Base-by-base conservation (phyloP, 1,140 invertebrate species). In the Bradynema listronoti region DNA sequence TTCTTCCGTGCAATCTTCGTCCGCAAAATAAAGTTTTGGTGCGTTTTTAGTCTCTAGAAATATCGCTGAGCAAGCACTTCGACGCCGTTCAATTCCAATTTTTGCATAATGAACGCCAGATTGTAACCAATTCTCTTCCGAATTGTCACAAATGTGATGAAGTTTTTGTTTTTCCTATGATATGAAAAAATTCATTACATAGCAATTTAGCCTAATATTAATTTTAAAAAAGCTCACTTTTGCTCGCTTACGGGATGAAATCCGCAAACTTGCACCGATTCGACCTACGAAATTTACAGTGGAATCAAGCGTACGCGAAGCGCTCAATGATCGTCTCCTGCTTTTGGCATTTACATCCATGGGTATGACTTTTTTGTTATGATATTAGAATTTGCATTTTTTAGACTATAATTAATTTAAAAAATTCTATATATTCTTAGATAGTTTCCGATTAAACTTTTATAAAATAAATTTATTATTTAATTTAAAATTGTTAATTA, bases 211-310 rank as follows among this genome's bases (percentile, higher is more conserved):
- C n/a, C n/a, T n/a, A n/a, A 11, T 22, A 49, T 49, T 25, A 49
- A 53, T 53, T 53, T 49, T 54, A 24, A 24, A 58, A 60, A 34
- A 24, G 58, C 33, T 41, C 24, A 61, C 61, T 22, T 63, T 63
- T 30, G 45, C 57, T 36, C 47, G 25, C 49, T 56, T 56, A 22
- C 61, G 42, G 19, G 56, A 43, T 24, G 68, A 60, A 39, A 71
- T 58, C 29, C 68, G 9, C 25, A 71, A 54, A 49, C 66, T 71
- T 16, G 73, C 72, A 9, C 69, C 69, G 46, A 71, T 71, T 22
- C 69, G 41, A 9, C 72, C 69, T 14, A 71, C 73, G 33, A 71
- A 72, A 16, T 56, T 59, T 27, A 69, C 72, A 5, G 72, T 67
- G 4, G 72, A 54, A 27, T 72, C 68, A 25, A 72, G 56, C 22